Base-by-base conservation (phyloP, 2,888 invertebrate genomes). In the Pharmacophagus antenor region DNA sequence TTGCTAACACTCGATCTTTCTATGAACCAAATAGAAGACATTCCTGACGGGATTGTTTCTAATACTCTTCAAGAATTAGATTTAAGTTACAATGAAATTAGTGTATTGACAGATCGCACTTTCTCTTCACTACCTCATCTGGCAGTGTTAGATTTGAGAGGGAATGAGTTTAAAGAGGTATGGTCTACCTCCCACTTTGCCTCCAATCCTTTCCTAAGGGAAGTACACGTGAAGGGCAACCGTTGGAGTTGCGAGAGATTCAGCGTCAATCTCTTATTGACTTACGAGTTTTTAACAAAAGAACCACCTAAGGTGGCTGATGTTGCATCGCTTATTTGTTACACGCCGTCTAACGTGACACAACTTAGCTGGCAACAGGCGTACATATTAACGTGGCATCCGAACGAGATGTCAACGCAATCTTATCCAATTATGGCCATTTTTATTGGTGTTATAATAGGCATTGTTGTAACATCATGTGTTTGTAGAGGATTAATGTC, bases 181-280 rank as follows among this genome's bases (percentile, higher is more conserved):
- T 92, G 94, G 79, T 84, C 92, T 2, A 86, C 92, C 1, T 87
- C 90, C 62, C 91, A 92, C 73, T 95, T 95, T 73, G 83, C 90
- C 53, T 88, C 90, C 58, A 94, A 94, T 74, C 84, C 88, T 27
- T 92, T 90, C 74, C 83, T 94, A 67, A 85, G 89, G 68, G 88
- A 90, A 70, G 82, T 95, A 25, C 84, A 91, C 70, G 81, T 95
- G 67, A 92, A 93, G 42, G 94, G 95, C 67, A 96, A 95, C 85
- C 93, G 94, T 1, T 96, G 95, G 95, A 91, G 92, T 65, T 96
- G 96, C 72, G 93, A 94, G 61, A 95, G 95, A 65, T 85, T 90
- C 42, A 88, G 90, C 57, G 71, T 81, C 0, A 89, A 93, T 50
- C 90, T 95, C 51, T 81, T 92, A 42, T 79, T 92, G 0, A 92